Conservation (phyloP, 2,888 invertebrate species). For the Pristionchus maxplancki region DNA sequence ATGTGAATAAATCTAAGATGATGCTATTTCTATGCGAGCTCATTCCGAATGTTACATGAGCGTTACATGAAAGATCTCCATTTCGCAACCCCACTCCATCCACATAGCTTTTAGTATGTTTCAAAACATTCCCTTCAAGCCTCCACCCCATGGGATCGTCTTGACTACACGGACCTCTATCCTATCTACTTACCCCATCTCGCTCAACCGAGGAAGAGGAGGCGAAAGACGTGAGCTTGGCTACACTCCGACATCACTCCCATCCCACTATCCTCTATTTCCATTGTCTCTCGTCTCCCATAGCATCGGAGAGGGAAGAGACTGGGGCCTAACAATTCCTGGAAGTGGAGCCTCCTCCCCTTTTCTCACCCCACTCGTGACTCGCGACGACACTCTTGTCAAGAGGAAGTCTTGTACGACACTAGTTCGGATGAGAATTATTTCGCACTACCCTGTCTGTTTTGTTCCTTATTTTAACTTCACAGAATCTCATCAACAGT, state of each 20-base stretch:
- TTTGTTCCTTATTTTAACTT: neutral
- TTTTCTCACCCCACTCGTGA: neutral
- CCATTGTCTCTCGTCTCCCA: neutral
- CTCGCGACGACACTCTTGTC: conserved; percentile 14
- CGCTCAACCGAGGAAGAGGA: neutral
- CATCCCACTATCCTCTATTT: neutral
- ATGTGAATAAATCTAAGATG: too few relatives aligned
- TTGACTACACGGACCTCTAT: neutral
- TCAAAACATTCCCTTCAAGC: neutral
- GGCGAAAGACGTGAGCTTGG: neutral
- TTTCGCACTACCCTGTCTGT: too few relatives aligned
- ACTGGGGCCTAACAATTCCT: neutral
- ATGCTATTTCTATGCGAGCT: too few relatives aligned
- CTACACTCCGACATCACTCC: neutral
- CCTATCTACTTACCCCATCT: neutral
- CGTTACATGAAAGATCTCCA: too few relatives aligned
- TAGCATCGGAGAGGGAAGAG: neutral
- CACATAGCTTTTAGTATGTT: neutral
- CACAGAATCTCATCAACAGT: neutral
- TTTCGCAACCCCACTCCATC: too few relatives aligned
- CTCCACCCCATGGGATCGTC: neutral
- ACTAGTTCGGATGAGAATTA: too few relatives aligned
- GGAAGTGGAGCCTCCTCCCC: neutral
- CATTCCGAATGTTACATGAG: too few relatives aligned
- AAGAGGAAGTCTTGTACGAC: neutral